Conservation (phyloP, 2,797 vertebrate genomes). For the Melanitta fusca region DNA sequence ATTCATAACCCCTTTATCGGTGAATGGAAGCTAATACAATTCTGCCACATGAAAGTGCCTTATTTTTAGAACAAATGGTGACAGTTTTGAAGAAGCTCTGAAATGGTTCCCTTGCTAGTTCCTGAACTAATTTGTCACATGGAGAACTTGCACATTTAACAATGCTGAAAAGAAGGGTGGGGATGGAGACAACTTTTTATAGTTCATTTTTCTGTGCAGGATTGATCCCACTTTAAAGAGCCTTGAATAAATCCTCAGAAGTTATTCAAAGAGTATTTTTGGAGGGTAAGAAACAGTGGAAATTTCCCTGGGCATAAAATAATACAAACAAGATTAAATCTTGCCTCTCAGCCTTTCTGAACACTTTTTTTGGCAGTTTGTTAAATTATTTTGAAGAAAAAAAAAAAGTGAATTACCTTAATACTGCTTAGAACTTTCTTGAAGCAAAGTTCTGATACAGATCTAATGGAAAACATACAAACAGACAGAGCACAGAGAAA, state of each 20-base stretch:
- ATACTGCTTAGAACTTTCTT: background rate
- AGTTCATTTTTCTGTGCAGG: slow-evolving; percentile 10
- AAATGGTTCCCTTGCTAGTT: background rate
- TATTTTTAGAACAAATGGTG: background rate
- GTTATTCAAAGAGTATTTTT: background rate
- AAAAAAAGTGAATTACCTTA: background rate
- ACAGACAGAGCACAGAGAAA: background rate
- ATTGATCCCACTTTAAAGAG: background rate
- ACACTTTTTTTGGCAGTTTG: background rate
- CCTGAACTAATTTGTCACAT: background rate
- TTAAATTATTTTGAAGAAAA: slow-evolving; percentile 5
- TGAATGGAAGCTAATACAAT: background rate
- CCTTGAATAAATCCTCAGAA: slow-evolving; percentile 3
- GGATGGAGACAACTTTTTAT: background rate
- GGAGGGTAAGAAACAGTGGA: background rate
- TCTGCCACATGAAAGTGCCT: background rate
- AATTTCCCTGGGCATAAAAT: slow-evolving; percentile 40
- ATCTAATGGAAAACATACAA: background rate
- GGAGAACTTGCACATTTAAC: background rate
- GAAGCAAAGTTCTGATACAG: background rate
- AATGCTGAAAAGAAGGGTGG: background rate
- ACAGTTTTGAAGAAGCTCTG: background rate
- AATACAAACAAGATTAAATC: slow-evolving; percentile 46
- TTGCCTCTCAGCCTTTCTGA: slow-evolving; percentile 26
- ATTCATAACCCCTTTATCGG: background rate